Base-by-base conservation (phyloP, 1,140 invertebrate genomes). In the Drosophila pallidifrons region DNA sequence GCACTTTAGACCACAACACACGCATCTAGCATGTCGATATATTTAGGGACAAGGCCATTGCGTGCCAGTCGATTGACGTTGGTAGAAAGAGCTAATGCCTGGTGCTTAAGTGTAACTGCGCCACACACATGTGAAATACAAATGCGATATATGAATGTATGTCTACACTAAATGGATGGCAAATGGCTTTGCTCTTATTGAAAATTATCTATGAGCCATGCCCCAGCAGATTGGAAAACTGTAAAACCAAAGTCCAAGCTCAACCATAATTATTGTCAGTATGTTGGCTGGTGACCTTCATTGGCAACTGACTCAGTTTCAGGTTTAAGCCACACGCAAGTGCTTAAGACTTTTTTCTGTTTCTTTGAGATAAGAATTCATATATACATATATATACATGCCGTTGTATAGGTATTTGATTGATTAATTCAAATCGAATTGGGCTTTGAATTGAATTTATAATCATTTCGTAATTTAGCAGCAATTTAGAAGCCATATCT, bases 381-480 rank as follows among this genome's bases (percentile, higher is more conserved):
- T 13, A n/a, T 13, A 46, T 47, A 57, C 10, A 15, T 13, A n/a
- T 13, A 46, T 47, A 57, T 6, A 10, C 49, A 47, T 20, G 67
- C 28, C 3, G 32, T 67, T 68, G 68, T 55, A 54, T n/a, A 25
- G 41, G n/a, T 20, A 55, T 89, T 85, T 89, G 85, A 89, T 89
- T 89, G 85, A 89, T 89, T 89, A 89, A 90, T 76, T 79, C 54
- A 68, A 60, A 68, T 67, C 49, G 65, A 88, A 89, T 59, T 83
- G 81, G 81, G 81, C 64, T 70, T 81, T 35, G 71, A 81, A 89
- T 85, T 89, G 77, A 85, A 88, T 88, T 83, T 81, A 64, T 85
- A 89, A 85, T 88, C 77, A 51, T 60, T 59, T 72, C 63, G 67
- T 83, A 89, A 88, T 81, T 88, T 81, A 65, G 68, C 68, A 75